Conservation (phyloP, 1,140 invertebrate genomes). For the Zaprionus gabonicus region DNA sequence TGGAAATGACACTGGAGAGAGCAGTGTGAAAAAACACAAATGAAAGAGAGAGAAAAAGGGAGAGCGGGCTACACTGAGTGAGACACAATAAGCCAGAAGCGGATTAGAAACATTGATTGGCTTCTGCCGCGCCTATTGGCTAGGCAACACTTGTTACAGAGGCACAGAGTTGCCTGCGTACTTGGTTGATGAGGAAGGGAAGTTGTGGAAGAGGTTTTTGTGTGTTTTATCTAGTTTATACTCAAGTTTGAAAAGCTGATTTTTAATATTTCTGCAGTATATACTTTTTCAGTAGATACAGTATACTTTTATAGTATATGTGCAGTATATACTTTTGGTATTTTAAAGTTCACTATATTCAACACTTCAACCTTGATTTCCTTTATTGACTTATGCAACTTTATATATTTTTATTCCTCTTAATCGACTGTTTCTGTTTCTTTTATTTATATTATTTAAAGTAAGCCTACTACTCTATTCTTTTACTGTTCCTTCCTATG, state of each 20-base stretch:
- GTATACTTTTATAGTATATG: background rate
- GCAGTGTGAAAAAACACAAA: slow-evolving; percentile 20
- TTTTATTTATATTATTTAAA: background rate
- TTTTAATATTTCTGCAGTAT: background rate
- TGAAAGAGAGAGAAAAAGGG: background rate
- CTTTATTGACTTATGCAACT: background rate
- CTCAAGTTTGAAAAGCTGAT: too few relatives aligned
- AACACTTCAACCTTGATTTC: too few relatives aligned
- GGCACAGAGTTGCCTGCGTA: background rate
- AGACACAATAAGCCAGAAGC: slow-evolving; percentile 33
- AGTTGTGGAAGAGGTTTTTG: too few relatives aligned
- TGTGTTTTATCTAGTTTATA: too few relatives aligned
- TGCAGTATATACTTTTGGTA: background rate
- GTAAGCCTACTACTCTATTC: background rate
- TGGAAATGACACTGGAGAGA: slow-evolving; percentile 58
- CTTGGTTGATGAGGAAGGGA: too few relatives aligned
- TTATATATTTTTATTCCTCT: background rate
- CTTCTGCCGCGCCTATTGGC: slow-evolving; percentile 5
- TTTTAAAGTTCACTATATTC: background rate
- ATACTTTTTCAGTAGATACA: too few relatives aligned
- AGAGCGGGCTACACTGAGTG: slow-evolving; percentile 11
- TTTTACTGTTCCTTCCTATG: too few relatives aligned
- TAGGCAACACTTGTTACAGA: slow-evolving; percentile 16
- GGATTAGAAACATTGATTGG: slow-evolving; percentile 45
- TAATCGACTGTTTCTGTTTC: background rate